Conservation (phyloP, 2,797 vertebrate species). For the Phyllotis vaccarum region DNA sequence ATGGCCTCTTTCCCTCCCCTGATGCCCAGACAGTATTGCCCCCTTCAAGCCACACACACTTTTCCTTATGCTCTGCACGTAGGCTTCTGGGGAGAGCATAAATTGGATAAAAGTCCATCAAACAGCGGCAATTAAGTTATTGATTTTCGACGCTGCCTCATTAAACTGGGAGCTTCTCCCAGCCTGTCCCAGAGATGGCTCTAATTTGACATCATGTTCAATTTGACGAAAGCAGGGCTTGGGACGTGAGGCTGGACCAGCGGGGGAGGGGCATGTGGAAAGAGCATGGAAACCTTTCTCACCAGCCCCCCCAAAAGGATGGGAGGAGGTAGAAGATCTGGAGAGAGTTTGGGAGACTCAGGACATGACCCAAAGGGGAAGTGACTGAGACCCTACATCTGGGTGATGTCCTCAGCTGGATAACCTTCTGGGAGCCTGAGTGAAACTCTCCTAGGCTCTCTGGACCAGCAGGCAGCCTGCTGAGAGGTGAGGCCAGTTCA, state of each 20-base stretch:
- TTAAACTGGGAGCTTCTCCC: constrained; percentile 87
- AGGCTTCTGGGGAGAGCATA: constrained; percentile 85
- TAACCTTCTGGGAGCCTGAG: not conserved
- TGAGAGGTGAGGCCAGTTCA: constrained; percentile 72
- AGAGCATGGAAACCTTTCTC: not conserved
- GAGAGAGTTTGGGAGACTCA: constrained; percentile 9
- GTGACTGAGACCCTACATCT: not conserved
- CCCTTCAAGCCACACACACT: not conserved
- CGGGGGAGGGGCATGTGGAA: not conserved
- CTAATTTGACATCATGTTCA: constrained; percentile 90
- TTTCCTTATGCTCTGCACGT: constrained; percentile 86
- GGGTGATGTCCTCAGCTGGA: not conserved
- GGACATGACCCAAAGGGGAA: not conserved
- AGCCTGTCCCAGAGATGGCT: constrained; percentile 85
- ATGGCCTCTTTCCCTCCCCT: not conserved
- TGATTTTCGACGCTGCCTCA: constrained; percentile 89
- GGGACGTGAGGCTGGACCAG: constrained; percentile 82
- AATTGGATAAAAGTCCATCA: constrained; percentile 90
- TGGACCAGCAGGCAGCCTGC: not conserved
- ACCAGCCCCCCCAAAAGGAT: constrained; percentile 23
- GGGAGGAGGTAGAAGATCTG: not conserved
- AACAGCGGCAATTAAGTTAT: constrained; percentile 89
- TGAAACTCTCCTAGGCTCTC: not conserved
- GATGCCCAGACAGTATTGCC: constrained; percentile 61
- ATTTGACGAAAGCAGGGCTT: constrained; percentile 85